Base-by-base conservation (phyloP, 1,140 invertebrate genomes). In the Cecropterus lyciades region DNA sequence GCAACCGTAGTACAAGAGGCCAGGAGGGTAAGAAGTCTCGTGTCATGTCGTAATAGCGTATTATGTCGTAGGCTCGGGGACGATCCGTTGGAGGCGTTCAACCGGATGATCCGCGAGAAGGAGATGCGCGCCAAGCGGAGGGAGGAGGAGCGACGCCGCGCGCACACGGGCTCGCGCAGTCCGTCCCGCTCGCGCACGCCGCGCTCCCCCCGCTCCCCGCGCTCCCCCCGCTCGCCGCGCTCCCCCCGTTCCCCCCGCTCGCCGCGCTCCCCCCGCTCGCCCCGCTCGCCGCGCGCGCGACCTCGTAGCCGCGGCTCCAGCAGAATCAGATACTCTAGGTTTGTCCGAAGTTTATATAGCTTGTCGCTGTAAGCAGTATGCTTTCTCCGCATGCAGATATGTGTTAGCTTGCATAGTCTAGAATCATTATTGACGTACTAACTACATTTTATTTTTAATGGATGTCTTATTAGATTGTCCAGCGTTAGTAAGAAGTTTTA, bases 11-110 rank as follows among this genome's bases (percentile, higher is more conserved):
- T n/a, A n/a, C n/a, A n/a, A n/a, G n/a, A n/a, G n/a, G n/a, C n/a
- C n/a, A n/a, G n/a, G n/a, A n/a, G n/a, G n/a, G n/a, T n/a, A n/a
- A n/a, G n/a, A n/a, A n/a, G n/a, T n/a, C n/a, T n/a, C n/a, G n/a
- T 37, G 9, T 37, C 27, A 30, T 17, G 27, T 40, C 4, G 13
- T 53, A 55, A 53, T 8, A 45, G 27, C 16, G 30, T 53, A 30
- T 33, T 63, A 40, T 77, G 63, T 69, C 65, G 68, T 77, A 83
- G 82, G 77, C 70, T 70, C 53, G 70, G 68, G 40, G 82, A 97
- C 77, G 96, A 98, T 89, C 96, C 96, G 8, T 82, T 98, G 70
- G 96, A 97, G 82, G 96, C 96, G 51, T 98, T 98, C 87, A 95
- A 97, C 81, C 93, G 96, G 69, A 96, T 98, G 90, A 93, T 98